A percentile compares a stretch with the other conserved stretches of the same genome.
Evolutionary conservation across 2,113 vertebrate genomes (phyloP).

Genomic region (Pseudorasbora parva): DNA sequence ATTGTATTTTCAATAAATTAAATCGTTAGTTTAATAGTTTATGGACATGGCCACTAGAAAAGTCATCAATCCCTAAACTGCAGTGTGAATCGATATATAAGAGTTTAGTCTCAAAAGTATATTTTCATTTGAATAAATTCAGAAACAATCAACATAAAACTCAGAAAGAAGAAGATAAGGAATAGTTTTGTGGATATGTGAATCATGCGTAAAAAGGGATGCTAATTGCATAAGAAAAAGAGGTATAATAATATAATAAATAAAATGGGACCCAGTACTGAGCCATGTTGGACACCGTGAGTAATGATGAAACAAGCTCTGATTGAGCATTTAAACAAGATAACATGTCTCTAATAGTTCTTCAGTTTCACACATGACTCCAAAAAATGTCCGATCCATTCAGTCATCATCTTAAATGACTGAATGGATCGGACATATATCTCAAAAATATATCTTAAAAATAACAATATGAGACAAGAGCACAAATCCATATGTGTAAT

Average conservation of each 20-base stretch:
- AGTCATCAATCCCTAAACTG: not conserved
- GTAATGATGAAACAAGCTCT: too few species aligned
- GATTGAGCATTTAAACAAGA: too few species aligned
- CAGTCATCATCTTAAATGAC: not conserved
- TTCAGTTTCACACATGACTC: not conserved
- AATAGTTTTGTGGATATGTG: not conserved
- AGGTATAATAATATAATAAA: too few species aligned
- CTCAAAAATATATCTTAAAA: too few species aligned
- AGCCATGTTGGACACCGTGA: too few species aligned
- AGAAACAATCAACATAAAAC: not conserved
- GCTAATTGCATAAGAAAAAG: too few species aligned
- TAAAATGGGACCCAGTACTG: too few species aligned
- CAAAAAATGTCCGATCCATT: not conserved
- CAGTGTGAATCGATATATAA: not conserved
- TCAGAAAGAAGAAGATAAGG: not conserved
- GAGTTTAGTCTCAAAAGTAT: not conserved
- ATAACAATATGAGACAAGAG: slow-evolving; percentile 20
- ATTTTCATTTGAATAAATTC: not conserved
- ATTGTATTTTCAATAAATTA: not conserved
- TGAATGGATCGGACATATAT: too few species aligned
- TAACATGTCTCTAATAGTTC: not conserved
- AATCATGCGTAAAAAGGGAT: too few species aligned
- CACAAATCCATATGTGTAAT: slow-evolving; percentile 29
- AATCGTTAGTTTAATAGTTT: not conserved
- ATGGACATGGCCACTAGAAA: too few species aligned